Percentiles rank a stretch among this genome's conserved stretches.
Conservation (phyloP, 2,113 vertebrate species). For the Neofelis nebulosa region DNA sequence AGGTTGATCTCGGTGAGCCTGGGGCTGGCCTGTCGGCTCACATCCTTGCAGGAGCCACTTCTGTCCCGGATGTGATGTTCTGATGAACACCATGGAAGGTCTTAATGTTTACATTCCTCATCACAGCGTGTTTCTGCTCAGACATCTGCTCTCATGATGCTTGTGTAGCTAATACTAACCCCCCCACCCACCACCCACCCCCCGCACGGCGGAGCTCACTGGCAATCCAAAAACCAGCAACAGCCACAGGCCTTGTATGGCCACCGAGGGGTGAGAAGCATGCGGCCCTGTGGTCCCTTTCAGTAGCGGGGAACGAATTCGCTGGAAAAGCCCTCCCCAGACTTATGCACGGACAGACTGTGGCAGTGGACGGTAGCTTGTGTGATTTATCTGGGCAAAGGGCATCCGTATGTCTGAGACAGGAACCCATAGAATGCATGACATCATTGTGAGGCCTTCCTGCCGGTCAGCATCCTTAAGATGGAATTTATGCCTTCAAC, state of each 20-base stretch:
- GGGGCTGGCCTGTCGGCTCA: too few relatives aligned
- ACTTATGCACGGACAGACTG: neutral
- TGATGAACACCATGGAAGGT: neutral
- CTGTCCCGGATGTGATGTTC: neutral
- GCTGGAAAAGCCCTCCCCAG: neutral
- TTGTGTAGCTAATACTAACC: too few relatives aligned
- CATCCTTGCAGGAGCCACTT: neutral
- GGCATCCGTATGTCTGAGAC: neutral
- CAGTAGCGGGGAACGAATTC: neutral
- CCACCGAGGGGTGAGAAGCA: neutral
- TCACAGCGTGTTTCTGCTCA: neutral
- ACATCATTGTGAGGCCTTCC: neutral
- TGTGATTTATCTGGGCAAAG: neutral
- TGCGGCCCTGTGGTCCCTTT: neutral
- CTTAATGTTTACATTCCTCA: too few relatives aligned
- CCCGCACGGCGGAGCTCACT: neutral
- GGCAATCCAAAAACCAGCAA: neutral
- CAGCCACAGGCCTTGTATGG: neutral
- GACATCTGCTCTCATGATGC: rapidly evolving
- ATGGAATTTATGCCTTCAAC: neutral
- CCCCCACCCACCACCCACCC: neutral
- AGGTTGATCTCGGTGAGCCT: neutral
- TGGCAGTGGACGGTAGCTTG: rapidly evolving
- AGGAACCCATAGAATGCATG: neutral
- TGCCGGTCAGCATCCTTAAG: neutral